Base-by-base conservation (phyloP, 2,113 vertebrate genomes). In the Microtus ochrogaster region DNA sequence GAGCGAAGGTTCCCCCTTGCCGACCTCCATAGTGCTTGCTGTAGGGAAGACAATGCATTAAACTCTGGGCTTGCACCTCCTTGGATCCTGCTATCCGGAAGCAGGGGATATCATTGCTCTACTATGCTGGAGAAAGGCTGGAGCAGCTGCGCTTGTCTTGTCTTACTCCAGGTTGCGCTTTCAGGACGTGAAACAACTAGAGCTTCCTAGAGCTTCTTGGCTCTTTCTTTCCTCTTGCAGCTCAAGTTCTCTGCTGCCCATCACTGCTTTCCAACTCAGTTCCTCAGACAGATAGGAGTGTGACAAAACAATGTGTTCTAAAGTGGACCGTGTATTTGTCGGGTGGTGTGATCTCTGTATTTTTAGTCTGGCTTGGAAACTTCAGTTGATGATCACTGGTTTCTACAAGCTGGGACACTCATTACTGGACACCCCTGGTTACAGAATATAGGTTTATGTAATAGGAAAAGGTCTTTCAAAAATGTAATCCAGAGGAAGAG, bases 381-480 rank as follows among this genome's bases (percentile, higher is more conserved):
- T 89, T 79, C 61, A 49, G 58, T 89, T 91, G 83, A 63, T 22
- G 44, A 61, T 76, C 22, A 47, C 65, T 1, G 3, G n/a, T 66
- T 96, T 89, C 66, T 84, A 39, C 49, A 76, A 93, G 33, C 84
- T 79, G 49, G 44, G 19, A 88, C 66, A 79, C 44, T 79, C 55
- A 90, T 58, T 55, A 79, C 26, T 49, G n/a, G 47, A 81, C 4
- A 61, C 24, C n/a, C n/a, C n/a, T 90, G 86, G 49, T 41, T 92
- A 89, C 21, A 66, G 22, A 88, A 70, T 65, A 66, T 66, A 22
- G 28, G 66, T 97, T 97, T 94, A 89, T 79, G n/a, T 91, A 92
- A 97, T 72, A 95, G 92, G 94, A 97, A 94, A 78, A 91, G 16
- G 36, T 72, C 66, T 94, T 97, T 96, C 83, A 90, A 79, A 88